Base-by-base conservation (phyloP, 2,888 invertebrate genomes). In the Leucophenga maculata region DNA sequence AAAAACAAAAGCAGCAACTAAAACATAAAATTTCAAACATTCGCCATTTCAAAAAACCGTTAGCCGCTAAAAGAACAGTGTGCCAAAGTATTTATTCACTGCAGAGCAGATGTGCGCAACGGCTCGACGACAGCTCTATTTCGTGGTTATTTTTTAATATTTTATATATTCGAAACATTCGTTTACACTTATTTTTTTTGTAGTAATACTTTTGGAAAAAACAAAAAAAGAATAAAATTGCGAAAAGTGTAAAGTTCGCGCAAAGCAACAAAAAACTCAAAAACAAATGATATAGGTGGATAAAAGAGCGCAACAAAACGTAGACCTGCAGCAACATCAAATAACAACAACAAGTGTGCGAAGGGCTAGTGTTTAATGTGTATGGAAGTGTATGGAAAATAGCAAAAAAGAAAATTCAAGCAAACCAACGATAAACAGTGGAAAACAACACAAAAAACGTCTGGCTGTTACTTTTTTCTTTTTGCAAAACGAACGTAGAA, bases 231-330 rank as follows among this genome's bases (percentile, higher is more conserved):
- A 26, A 26, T 26, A 26, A 71, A n/a, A 68, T 71, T 74, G 82
- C 72, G 75, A 75, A 80, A 85, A 85, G 74, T 79, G 71, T 72
- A 74, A 79, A 77, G 75, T 79, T 77, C 74, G 76, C 65, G 72
- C n/a, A 22, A 13, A 16, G 31, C 31, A 44, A 55, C 16, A 18
- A 70, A 60, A 69, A 72, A 65, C 48, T 26, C 26, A 4, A 20
- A 69, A 70, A 69, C n/a, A 50, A 50, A 1, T 50, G 1, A 50
- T 3, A 50, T 4, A 50, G 39, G 8, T 39, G 39, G 39, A 39
- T 39, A 39, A 39, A 39, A 39, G n/a, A n/a, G 39, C 39, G 50
- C 50, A 1, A 50, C 13, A 50, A 50, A 39, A 26, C 18, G 44
- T 62, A 39, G n/a, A 62, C 11, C 62, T 22, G 64, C 62, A 72